Percentiles rank a stretch among this genome's conserved stretches.
Evolutionary conservation across 1,140 invertebrate species (phyloP).

Genomic region (Ctenoplectra terminalis): DNA sequence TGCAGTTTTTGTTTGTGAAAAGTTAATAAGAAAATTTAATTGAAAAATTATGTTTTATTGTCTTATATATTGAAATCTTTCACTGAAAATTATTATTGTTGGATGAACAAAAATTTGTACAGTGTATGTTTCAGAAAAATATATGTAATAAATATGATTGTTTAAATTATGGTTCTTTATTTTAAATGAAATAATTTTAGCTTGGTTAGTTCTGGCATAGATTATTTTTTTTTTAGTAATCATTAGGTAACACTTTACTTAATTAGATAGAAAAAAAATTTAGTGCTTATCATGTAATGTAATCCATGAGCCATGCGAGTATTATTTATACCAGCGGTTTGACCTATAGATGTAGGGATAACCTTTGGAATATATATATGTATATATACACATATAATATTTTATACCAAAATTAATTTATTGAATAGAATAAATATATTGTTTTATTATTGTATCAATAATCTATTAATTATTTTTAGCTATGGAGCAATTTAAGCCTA

Average conservation of each 20-base stretch:
- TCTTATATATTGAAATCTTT: no score
- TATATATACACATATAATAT: no score
- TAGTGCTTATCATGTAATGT: not conserved
- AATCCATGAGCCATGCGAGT: not conserved
- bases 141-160: not conserved
- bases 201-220: not conserved
- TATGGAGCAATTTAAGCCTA: slow-evolving; percentile 98
- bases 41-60: not conserved
- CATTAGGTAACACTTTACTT: not conserved
- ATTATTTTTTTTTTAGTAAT: not conserved
- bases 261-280: not conserved
- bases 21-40: not conserved
- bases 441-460: not conserved
- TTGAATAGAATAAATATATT: not conserved
- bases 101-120: not conserved
- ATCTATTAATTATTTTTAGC: slow-evolving; percentile 84
- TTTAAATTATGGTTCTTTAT: not conserved
- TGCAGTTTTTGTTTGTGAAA: not conserved
- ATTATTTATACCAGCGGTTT: not conserved
- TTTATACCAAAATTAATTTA: not conserved
- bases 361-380: not conserved
- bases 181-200: not conserved
- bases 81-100: no score
- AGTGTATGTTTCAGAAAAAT: not conserved
- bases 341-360: not conserved